Conservation (phyloP, 2,888 invertebrate genomes). For the Yponomeuta cagnagella region DNA sequence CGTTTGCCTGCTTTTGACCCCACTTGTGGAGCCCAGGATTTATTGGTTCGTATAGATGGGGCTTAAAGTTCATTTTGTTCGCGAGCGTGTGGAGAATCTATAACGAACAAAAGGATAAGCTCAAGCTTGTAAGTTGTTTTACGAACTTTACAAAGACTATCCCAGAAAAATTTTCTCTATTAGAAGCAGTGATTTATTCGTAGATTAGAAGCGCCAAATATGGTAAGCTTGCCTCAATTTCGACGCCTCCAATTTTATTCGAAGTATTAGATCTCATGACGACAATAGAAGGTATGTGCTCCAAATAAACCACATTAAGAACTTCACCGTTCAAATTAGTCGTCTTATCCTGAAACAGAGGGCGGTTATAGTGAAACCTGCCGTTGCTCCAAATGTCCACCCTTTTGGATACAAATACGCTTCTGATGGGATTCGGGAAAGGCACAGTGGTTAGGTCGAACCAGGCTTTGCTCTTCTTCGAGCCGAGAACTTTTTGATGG, state of each 20-base stretch:
- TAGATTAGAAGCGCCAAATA: background rate
- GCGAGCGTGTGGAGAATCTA: conserved; percentile 81
- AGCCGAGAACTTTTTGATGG: conserved; percentile 49
- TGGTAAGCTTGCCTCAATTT: conserved; percentile 77
- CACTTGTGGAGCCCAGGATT: conserved; percentile 79
- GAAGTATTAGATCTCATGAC: conserved; percentile 52
- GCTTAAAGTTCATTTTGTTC: conserved; percentile 82
- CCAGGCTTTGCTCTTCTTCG: conserved; percentile 65
- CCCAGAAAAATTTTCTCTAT: background rate
- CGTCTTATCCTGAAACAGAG: conserved; percentile 77
- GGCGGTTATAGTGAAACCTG: conserved; percentile 70
- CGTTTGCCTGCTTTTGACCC: conserved; percentile 79
- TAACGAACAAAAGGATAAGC: conserved; percentile 28
- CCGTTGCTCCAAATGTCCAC: conserved; percentile 81
- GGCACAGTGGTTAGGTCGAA: conserved; percentile 84
- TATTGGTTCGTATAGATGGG: conserved; percentile 79
- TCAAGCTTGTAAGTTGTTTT: background rate
- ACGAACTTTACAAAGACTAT: background rate
- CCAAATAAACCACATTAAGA: conserved; percentile 78
- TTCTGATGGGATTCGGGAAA: conserved; percentile 78
- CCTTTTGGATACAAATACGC: conserved; percentile 75
- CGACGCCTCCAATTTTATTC: conserved; percentile 75
- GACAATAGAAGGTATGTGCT: conserved; percentile 81
- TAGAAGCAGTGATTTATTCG: too few species aligned
- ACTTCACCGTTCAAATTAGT: conserved; percentile 74